A percentile compares a stretch with the other conserved stretches of the same genome.
Conservation (phyloP, 2,797 vertebrate genomes). For the Onychomys arenicola region DNA sequence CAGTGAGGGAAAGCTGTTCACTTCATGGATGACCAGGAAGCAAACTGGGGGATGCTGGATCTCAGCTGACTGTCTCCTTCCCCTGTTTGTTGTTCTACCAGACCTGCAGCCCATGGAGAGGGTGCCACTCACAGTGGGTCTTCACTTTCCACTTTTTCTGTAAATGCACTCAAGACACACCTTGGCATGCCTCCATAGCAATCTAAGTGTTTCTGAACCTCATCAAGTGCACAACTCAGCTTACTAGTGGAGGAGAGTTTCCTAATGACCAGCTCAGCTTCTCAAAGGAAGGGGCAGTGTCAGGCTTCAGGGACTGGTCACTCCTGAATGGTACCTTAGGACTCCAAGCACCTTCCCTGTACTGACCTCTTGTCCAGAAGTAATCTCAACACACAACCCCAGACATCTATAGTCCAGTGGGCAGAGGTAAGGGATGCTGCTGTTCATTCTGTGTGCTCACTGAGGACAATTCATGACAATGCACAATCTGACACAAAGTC, state of each 20-base stretch:
- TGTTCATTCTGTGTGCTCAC: too few relatives aligned
- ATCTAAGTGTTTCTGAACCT: neutral
- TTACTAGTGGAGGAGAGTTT: neutral
- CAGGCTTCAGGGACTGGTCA: neutral
- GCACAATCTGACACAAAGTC: accelerated
- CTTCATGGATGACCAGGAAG: neutral
- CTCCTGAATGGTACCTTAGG: neutral
- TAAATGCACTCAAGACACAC: neutral
- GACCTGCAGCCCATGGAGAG: neutral
- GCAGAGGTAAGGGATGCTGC: neutral
- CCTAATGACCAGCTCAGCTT: too few relatives aligned
- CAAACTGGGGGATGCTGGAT: too few relatives aligned
- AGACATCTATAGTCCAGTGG: neutral
- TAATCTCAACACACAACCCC: neutral
- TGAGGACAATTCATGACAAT: too few relatives aligned
- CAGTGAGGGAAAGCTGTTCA: too few relatives aligned
- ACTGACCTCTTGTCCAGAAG: neutral
- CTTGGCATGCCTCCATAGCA: neutral
- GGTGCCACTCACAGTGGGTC: too few relatives aligned
- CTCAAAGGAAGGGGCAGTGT: neutral
- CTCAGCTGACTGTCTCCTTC: neutral
- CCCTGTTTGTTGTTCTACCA: too few relatives aligned
- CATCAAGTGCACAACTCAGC: neutral
- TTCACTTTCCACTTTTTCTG: neutral
- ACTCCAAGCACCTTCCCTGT: accelerated